Base-by-base conservation (phyloP, 2,113 vertebrate genomes). In the Brienomyrus longianalis region DNA sequence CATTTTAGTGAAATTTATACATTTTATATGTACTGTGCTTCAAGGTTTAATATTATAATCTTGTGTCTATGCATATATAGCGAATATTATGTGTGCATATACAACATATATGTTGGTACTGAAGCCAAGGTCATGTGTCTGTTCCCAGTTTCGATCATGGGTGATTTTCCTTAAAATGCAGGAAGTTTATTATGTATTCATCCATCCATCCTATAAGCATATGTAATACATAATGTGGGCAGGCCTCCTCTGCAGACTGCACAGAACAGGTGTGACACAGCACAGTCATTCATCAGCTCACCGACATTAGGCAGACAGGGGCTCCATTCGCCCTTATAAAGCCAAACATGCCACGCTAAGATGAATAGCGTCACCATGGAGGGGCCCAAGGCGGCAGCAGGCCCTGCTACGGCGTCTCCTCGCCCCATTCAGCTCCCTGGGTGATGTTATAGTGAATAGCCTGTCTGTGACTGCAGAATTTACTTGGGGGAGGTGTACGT, bases 341-440 rank as follows among this genome's bases (percentile, higher is more conserved):
- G 89, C 43, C 87, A 35, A 88, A 90, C 52, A 88, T 74, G 43
- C 85, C 59, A 91, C 80, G 9, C 88, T 87, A 91, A 91, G 90
- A 92, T 92, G 87, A 92, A 92, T 70, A 74, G 88, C 3, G 2
- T 48, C 88, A 86, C 88, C 91, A 84, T 86, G 85, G 85, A 39
- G 70, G 87, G 66, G 90, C 62, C 52, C 9, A 66, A n/a, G 48
- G 56, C 89, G 19, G n/a, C 84, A 45, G 86, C n/a, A 23, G 70
- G 54, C 54, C 48, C 31, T 2, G 21, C 23, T 39, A 3, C 19
- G 84, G 89, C 88, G 88, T 56, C 19, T 54, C 17, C 52, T 56
- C 54, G 1, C 19, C 19, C 39, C 15, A 35, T 59, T 86, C 89
- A 70, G 62, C 23, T 87, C 88, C 86, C 56, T 35, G 59, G 39